Base-by-base conservation (phyloP, 2,113 vertebrate species). In the Eubucco bourcierii region DNA sequence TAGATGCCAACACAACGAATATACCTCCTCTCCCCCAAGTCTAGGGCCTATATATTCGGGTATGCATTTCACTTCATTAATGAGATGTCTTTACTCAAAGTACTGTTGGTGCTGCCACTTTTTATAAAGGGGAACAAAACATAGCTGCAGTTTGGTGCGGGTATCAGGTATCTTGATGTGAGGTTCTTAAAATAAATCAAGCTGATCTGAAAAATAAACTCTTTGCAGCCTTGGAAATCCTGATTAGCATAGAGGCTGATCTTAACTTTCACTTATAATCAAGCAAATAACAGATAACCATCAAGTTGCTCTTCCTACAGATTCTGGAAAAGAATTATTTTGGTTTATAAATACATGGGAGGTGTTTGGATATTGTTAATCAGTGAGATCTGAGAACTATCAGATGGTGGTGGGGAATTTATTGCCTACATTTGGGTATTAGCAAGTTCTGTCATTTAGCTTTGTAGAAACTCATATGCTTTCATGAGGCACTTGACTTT, bases 401-500 rank as follows among this genome's bases (percentile, higher is more conserved):
- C 3, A 4, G 29, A 73, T 78, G 53, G n/a, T 79, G 90, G 79
- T 68, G 50, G 34, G 46, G 75, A 93, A 93, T 95, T 94, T 93
- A 94, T 75, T 91, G 79, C 82, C 79, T 94, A 53, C 73, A 81
- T 93, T 94, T 91, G 44, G 25, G 34, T 90, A 94, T 86, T 91
- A 94, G 70, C 87, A 91, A 80, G 87, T 86, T 78, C 61, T 92
- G 68, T 88, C 82, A 74, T 55, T 94, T 81, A 93, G 73, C 73
- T 89, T 85, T 80, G 65, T 80, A 93, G 82, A 90, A 94, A 90
- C 70, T 39, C 68, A 92, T 84, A 90, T 37, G 82, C 90, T 94
- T 94, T 96, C 91, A 94, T 61, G 59, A 94, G 91, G 82, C 87
- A 93, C 82, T 94, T 91, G 87, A 88, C 66, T 95, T 96, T 88